A percentile compares a stretch with the other conserved stretches of the same genome.
Evolutionary conservation across 37 sponge, comb jelly and placozoan genomes (phyloP).

Genomic region (Halisarca cf. caerulea): DNA sequence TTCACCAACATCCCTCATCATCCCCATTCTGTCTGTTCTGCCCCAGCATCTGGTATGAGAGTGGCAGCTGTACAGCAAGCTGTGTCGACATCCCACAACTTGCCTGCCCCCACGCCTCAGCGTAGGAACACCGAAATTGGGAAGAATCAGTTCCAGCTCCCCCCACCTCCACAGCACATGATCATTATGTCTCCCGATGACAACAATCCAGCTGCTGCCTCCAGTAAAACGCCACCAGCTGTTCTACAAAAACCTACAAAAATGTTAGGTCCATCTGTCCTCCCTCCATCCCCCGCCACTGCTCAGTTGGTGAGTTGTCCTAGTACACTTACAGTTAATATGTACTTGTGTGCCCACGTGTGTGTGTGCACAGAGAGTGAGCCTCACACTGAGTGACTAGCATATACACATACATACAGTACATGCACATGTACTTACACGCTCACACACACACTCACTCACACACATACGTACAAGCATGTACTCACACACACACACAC

Average conservation of each 20-base stretch:
- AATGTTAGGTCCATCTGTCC: conserved; percentile 1
- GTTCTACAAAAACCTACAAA: not conserved
- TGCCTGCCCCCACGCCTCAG: not conserved
- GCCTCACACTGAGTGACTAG: not conserved
- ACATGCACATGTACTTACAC: too few species aligned
- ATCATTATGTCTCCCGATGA: not conserved
- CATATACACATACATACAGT: too few species aligned
- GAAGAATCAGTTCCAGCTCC: conserved; percentile 1
- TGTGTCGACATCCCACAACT: not conserved
- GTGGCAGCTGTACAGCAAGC: conserved; percentile 26
- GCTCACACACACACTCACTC: too few species aligned
- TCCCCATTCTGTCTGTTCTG: too few species aligned
- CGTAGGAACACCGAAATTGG: not conserved
- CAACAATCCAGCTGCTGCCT: conserved; percentile 13
- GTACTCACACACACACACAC: too few species aligned
- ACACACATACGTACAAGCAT: too few species aligned
- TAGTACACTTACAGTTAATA: too few species aligned
- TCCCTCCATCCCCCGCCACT: not conserved
- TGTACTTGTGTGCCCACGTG: not conserved
- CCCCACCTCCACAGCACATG: not conserved
- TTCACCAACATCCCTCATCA: too few species aligned
- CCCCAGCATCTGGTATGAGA: conserved; percentile 3
- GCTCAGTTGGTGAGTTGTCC: conserved; percentile 17
- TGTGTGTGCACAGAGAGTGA: not conserved
- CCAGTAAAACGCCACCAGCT: conserved; percentile 14